Percentiles rank a stretch among this genome's conserved stretches.
These are phyloP conservation scores for Spea bombifrons DNA, from an alignment of 2,113 vertebrate genomes.

Conservation along the genomic window DNA sequence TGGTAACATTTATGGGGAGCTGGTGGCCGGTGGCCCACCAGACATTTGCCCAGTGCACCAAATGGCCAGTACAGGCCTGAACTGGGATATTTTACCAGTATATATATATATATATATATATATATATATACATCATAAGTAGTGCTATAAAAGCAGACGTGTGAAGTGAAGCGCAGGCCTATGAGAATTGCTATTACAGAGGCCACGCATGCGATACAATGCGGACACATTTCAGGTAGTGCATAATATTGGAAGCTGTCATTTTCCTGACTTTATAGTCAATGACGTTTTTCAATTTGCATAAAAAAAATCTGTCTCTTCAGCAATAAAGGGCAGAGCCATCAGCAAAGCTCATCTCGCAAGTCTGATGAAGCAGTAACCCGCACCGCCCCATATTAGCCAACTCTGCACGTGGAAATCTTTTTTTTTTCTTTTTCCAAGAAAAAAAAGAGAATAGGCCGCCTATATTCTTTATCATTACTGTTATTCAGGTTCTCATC, in stretches of 20 bases:
- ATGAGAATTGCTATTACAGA: conserved; percentile 24
- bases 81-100: background rate
- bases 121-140: background rate
- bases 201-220: conserved; percentile 25
- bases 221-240: conserved; percentile 28
- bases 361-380: conserved; percentile 37
- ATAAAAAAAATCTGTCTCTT: conserved; percentile 42
- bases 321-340: conserved; percentile 40
- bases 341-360: conserved; percentile 22
- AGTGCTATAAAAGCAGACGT: conserved; percentile 26
- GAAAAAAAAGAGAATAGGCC: background rate
- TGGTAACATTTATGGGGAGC: too few relatives aligned
- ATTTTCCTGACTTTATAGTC: conserved; percentile 31
- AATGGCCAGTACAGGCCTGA: too few relatives aligned
- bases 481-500: background rate
- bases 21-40: too few relatives aligned
- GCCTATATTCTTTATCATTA: background rate
- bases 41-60: too few relatives aligned
- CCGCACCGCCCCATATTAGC: background rate
- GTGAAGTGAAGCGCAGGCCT: conserved; percentile 39
- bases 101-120: background rate
- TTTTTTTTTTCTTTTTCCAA: background rate
- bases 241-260: conserved; percentile 37
- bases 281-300: conserved; percentile 31
- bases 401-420: background rate